Conservation (phyloP, 2,797 vertebrate genomes). For the Anguilla anguilla region DNA sequence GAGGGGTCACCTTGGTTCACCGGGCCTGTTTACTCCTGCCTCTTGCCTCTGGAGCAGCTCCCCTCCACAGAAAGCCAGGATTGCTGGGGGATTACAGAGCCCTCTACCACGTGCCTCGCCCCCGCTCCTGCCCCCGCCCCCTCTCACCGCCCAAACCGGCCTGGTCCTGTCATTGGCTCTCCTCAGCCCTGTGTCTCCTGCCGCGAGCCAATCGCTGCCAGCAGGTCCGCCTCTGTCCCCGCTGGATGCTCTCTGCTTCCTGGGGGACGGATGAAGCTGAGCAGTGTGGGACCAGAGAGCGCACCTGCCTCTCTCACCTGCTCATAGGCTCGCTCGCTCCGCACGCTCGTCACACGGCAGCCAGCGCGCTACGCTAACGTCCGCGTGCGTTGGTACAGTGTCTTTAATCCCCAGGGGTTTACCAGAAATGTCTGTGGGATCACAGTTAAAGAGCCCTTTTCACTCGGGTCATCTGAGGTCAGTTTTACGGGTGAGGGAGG, state of each 20-base stretch:
- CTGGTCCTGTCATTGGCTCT: not conserved
- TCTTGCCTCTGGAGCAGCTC: not conserved
- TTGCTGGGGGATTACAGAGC: not conserved
- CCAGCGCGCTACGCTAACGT: no score
- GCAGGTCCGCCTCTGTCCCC: not conserved
- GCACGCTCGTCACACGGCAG: no score
- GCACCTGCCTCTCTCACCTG: no score
- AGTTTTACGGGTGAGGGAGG: not conserved
- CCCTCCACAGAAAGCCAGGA: not conserved
- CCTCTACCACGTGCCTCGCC: not conserved
- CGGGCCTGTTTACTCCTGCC: not conserved
- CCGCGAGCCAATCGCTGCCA: not conserved
- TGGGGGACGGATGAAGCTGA: not conserved
- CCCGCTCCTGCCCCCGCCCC: not conserved
- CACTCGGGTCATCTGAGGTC: not conserved
- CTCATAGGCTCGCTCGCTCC: no score
- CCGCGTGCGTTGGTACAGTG: no score
- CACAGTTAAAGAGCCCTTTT: not conserved
- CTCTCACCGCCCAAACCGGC: slow-evolving; percentile 7
- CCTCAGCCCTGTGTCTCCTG: not conserved
- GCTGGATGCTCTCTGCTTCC: not conserved
- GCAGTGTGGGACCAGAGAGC: no score
- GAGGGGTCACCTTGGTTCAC: not conserved
- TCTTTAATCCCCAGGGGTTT: not conserved
- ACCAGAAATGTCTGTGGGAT: not conserved